These are phyloP conservation scores for Eristalis arbustorum DNA, from an alignment of 2,888 invertebrate genomes.

Conservation along the genomic window DNA sequence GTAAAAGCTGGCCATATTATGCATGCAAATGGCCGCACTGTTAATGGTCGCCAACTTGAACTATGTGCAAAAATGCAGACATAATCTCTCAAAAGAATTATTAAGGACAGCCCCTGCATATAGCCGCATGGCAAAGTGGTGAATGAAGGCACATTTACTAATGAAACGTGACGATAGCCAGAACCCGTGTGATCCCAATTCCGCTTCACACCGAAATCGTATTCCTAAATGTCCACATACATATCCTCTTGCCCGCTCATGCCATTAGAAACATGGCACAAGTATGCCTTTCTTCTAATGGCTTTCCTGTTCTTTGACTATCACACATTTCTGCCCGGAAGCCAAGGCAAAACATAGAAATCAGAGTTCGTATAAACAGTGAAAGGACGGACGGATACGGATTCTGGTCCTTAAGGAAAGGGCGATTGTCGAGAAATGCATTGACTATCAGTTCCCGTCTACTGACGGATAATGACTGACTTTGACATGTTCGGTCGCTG, in stretches of 20 bases:
- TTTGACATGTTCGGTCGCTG: not conserved
- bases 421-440: not conserved
- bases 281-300: no score
- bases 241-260: no score
- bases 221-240: no score
- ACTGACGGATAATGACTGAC: slow-evolving; percentile 1
- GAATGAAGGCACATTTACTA: not conserved
- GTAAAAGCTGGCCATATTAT: not conserved
- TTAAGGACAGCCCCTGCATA: not conserved
- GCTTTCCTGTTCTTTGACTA: no score
- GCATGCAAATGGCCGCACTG: not conserved
- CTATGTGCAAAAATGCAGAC: not conserved
- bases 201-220: no score
- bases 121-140: not conserved
- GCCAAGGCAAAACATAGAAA: no score
- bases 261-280: no score
- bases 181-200: not conserved
- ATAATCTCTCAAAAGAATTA: not conserved
- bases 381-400: no score
- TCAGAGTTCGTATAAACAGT: no score
- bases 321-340: no score
- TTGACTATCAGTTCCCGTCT: not conserved
- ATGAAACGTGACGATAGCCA: not conserved
- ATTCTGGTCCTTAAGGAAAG: no score
- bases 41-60: not conserved